phyloP scores from a whole-genome alignment of 2,888 invertebrate species.

The Lasius fuliginosus region DNA sequence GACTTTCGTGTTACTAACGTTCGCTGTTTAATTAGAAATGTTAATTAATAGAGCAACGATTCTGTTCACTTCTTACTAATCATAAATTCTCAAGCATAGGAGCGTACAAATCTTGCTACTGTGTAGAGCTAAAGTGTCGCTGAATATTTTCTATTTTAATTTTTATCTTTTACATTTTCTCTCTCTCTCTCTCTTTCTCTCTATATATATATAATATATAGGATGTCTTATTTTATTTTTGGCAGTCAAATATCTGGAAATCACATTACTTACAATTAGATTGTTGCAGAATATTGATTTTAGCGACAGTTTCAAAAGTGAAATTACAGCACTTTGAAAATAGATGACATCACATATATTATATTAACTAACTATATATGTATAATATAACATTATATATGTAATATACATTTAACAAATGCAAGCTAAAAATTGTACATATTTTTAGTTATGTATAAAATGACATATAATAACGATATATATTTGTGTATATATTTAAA shows the following conservation, averaged over 20 bases:
- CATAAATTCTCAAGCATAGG: background rate
- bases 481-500: background rate
- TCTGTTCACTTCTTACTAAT: background rate
- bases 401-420: background rate
- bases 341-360: background rate
- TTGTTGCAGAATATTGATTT: slow-evolving; percentile 1
- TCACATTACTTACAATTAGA: background rate
- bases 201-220: no score
- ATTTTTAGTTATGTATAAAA: background rate
- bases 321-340: slow-evolving; percentile 18
- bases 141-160: background rate
- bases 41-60: slow-evolving; percentile 27
- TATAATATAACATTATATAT: background rate
- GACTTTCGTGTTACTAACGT: background rate
- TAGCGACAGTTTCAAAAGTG: slow-evolving; percentile 6
- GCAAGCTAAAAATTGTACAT: background rate
- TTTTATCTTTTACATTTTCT: background rate
- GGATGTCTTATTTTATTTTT: no score
- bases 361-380: slow-evolving; percentile 1
- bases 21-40: slow-evolving; percentile 29
- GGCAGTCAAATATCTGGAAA: no score
- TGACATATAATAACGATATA: background rate
- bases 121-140: background rate
- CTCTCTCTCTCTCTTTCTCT: background rate
- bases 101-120: background rate